Percentiles rank a stretch among this genome's conserved stretches.
Conservation (phyloP, 1,140 invertebrate genomes). For the Aradophagus sp. region DNA sequence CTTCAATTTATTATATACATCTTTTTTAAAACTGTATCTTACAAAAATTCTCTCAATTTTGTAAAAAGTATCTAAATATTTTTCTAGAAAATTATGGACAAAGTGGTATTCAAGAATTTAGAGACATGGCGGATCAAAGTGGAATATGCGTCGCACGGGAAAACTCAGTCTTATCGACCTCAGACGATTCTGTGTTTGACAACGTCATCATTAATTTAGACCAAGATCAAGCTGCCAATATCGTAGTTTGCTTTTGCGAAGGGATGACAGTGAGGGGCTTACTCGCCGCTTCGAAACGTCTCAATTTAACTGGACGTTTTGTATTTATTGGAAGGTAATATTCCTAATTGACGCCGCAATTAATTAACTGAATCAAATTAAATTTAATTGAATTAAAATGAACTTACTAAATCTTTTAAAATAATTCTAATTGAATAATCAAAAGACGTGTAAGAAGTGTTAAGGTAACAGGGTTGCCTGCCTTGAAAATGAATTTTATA, state of each 20-base stretch:
- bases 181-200: constrained; percentile 79
- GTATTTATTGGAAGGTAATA: constrained; percentile 82
- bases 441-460: too few relatives aligned
- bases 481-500: too few relatives aligned
- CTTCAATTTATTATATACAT: too few relatives aligned
- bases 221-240: constrained; percentile 78
- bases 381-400: too few relatives aligned
- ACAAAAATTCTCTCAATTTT: too few relatives aligned
- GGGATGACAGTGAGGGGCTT: constrained; percentile 83
- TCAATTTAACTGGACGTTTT: constrained; percentile 79
- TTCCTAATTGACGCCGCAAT: too few relatives aligned
- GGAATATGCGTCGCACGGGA: constrained; percentile 85
- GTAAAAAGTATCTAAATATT: neutral
- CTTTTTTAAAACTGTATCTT: too few relatives aligned
- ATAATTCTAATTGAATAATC: too few relatives aligned
- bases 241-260: constrained; percentile 91
- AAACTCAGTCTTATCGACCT: constrained; percentile 80
- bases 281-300: constrained; percentile 79
- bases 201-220: constrained; percentile 77
- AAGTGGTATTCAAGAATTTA: constrained; percentile 86
- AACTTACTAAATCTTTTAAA: too few relatives aligned
- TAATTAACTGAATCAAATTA: too few relatives aligned
- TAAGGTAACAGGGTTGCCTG: too few relatives aligned
- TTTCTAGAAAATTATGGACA: constrained; percentile 85
- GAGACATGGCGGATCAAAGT: constrained; percentile 79